Evolutionary conservation across 2,888 invertebrate species (phyloP).

Genomic region (Alentia gelatinosa): DNA sequence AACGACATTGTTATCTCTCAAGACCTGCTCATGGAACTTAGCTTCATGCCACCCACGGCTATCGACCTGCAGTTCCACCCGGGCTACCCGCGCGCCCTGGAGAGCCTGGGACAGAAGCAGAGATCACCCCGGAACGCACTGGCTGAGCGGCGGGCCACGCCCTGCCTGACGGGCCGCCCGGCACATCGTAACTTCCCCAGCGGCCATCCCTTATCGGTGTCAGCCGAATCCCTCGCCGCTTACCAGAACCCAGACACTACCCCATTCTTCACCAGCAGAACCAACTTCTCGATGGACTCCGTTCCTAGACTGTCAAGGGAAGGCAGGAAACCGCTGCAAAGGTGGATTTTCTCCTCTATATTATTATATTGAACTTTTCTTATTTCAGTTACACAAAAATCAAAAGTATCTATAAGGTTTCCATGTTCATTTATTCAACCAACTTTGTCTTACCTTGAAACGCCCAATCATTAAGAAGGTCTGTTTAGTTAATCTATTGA

Average conservation of each 20-base stretch:
- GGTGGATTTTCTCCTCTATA: no score
- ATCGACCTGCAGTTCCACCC: constrained; percentile 17
- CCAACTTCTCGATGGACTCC: not conserved
- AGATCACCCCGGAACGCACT: not conserved
- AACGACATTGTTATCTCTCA: constrained; percentile 39
- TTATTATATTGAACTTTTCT: no score
- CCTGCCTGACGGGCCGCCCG: not conserved
- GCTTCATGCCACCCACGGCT: constrained; percentile 12
- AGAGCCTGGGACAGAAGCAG: not conserved
- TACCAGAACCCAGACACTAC: not conserved
- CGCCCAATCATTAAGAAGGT: no score
- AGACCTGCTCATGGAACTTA: constrained; percentile 28
- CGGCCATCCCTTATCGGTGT: not conserved
- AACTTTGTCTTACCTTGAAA: no score
- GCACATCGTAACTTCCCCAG: not conserved
- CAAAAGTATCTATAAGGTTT: no score
- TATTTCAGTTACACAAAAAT: no score
- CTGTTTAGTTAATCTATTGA: no score
- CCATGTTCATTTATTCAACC: no score
- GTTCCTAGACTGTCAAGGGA: not conserved
- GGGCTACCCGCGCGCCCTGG: not conserved
- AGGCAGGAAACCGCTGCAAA: constrained; percentile 33
- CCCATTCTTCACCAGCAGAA: not conserved
- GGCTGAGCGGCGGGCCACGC: not conserved
- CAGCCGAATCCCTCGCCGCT: not conserved